Base-by-base conservation (phyloP, 2,888 invertebrate species). In the Chrysolina americana region DNA sequence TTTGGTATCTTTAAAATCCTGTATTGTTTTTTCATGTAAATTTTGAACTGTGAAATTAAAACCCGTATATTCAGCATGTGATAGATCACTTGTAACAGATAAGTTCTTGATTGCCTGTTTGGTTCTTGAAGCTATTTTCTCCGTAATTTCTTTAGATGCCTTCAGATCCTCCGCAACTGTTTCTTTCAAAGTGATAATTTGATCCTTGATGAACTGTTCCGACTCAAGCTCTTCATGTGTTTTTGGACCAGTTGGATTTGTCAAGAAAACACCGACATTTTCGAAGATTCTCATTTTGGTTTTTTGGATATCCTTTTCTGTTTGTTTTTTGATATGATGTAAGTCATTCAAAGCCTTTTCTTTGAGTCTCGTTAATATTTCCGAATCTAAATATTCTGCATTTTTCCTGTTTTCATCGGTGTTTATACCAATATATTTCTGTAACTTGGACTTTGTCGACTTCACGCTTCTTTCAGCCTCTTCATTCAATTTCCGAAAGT, bases 211-310 rank as follows among this genome's bases (percentile, higher is more conserved):
- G n/a, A 63, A 44, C 21, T 74, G 17, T 44, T 74, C 74, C 2
- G 64, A 68, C 53, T 70, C 50, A 9, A 70, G 23, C 23, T 74
- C 74, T 36, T 70, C 63, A 9, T 11, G 13, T 1, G 74, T 70
- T 65, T 70, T 70, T 1, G 36, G 65, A 13, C 66, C 66, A 23
- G 28, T 63, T 1, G 68, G 66, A 65, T 74, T 63, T 56, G 23
- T 66, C 13, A 70, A 44, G 10, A 74, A 41, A 17, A 63, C 36
- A 56, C 65, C 63, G 1, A 74, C 23, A 8, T 70, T 70, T 13
- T 70, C 70, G n/a, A 13, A 19, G 15, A 74, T 62, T 11, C 23
- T 13, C 28, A 17, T 17, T 56, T 68, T 75, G 10, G 75, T 65
- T 28, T 65, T 44, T 2, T 41, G 21, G 19, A 71, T 28, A 1